Evolutionary conservation across 1,140 invertebrate genomes (phyloP), one percentile per base, ranked within the genome.

Genomic region (Lepidurus arcticus): DNA sequence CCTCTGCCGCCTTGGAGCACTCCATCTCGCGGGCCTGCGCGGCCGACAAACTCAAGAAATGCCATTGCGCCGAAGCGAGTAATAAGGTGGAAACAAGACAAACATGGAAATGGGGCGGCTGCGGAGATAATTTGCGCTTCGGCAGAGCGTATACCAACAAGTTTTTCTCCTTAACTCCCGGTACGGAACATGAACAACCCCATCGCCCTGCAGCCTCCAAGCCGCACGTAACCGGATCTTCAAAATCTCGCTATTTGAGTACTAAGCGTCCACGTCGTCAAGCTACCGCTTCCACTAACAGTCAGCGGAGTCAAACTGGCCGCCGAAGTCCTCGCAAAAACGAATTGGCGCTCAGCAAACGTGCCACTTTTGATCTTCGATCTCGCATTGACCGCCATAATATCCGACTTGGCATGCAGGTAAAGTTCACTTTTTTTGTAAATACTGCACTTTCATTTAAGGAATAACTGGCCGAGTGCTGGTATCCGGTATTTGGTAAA

Each of bases 91-190:
- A 76, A 65, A 65, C 75, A 26, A 74, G 45, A 2, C 76, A 81
- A 9, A 81, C 81, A 4, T 96, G 94, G 92, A 94, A 95, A 85
- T 96, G 94, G 94, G 92, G 92, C 78, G 94, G 94, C 5, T 97
- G 94, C 85, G 94, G 93, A 1, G 93, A 96, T 84, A 95, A 97
- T 84, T 88, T 96, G 81, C 90, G 92, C 76, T 95, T 91, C 83
- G 94, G 94, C 13, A 90, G 94, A 65, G 88, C 91, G 79, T 95
- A 95, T 84, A 93, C 93, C 16, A 92, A 90, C 83, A 87, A 90
- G 81, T 95, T 96, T 85, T 88, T 96, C 47, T 65, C 53, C 16
- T 21, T 65, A n/a, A 65, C 16, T 65, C 53, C 53, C 21, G 16
- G 53, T 65, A 21, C 16, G 21, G 53, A 21, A 65, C 53, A 65